Percentiles rank a stretch among this genome's conserved stretches.
Evolutionary conservation across 1,140 invertebrate genomes (phyloP).

Genomic region (Caenorhabditis latens): DNA sequence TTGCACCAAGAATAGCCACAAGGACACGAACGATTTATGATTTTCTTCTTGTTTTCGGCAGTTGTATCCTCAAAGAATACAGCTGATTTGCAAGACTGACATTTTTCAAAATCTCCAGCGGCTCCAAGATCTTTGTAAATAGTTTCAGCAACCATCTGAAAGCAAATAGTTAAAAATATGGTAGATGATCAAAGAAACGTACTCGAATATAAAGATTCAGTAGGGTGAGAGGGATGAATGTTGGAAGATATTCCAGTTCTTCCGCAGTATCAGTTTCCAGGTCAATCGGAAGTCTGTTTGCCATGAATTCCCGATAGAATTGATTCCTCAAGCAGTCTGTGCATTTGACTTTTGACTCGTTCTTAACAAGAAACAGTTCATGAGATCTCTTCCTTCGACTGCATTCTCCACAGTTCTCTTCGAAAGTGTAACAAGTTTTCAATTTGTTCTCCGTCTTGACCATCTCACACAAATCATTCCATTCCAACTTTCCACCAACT

Average conservation of each 20-base stretch:
- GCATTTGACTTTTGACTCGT: slow-evolving; percentile 11
- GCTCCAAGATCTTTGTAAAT: slow-evolving; percentile 45
- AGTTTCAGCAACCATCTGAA: slow-evolving; percentile 33
- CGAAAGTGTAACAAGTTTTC: slow-evolving; percentile 9
- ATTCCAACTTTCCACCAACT: slow-evolving; percentile 39
- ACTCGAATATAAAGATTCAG: slow-evolving; percentile 44
- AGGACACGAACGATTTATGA: slow-evolving; percentile 14
- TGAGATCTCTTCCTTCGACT: neutral
- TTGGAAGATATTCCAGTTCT: slow-evolving; percentile 39
- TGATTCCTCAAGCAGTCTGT: neutral
- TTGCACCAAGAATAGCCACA: slow-evolving; percentile 41
- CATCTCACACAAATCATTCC: slow-evolving; percentile 16
- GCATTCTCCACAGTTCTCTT: neutral
- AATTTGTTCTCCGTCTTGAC: neutral
- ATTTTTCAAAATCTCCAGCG: slow-evolving; percentile 21
- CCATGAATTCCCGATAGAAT: slow-evolving; percentile 32
- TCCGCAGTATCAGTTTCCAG: slow-evolving; percentile 22
- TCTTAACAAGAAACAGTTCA: slow-evolving; percentile 14
- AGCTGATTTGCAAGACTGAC: neutral
- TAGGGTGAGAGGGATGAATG: neutral
- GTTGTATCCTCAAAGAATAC: neutral
- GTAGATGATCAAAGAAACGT: neutral
- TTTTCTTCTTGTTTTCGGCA: neutral
- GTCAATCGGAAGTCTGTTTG: slow-evolving; percentile 21
- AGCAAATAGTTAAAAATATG: neutral